Evolutionary conservation across 2,888 invertebrate species (phyloP).

Genomic region (Scrobipalpa costella): DNA sequence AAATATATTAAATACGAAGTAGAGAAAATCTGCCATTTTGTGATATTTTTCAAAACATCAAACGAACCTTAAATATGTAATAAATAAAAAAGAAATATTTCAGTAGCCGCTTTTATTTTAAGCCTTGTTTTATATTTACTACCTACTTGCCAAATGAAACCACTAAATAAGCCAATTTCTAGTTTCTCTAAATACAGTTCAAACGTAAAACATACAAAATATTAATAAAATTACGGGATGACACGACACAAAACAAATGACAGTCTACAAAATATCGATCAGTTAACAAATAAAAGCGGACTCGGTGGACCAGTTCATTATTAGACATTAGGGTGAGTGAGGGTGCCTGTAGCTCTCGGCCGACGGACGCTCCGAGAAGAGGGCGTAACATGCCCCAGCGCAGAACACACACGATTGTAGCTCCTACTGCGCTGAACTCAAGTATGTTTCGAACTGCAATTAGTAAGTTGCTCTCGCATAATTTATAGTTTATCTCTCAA

Average conservation of each 20-base stretch:
- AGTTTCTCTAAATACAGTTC: neutral
- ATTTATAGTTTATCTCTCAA: conserved; percentile 75
- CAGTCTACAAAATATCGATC: conserved; percentile 43
- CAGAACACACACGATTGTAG: neutral
- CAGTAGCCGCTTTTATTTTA: too few species aligned
- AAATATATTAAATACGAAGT: neutral
- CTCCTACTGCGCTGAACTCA: conserved; percentile 6
- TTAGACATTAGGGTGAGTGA: conserved; percentile 50
- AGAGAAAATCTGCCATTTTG: neutral
- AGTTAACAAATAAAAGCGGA: conserved; percentile 51
- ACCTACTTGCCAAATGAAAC: too few species aligned
- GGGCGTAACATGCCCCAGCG: neutral
- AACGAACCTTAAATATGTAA: too few species aligned
- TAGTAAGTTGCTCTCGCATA: conserved; percentile 40
- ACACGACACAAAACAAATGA: conserved; percentile 22
- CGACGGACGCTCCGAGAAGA: neutral
- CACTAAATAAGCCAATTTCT: too few species aligned
- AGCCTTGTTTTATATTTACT: too few species aligned
- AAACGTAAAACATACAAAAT: neutral
- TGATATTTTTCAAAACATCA: too few species aligned
- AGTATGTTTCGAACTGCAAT: neutral
- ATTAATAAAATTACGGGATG: neutral
- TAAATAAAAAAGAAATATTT: too few species aligned
- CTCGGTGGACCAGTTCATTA: conserved; percentile 57
- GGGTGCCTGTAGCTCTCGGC: conserved; percentile 31